A percentile compares a stretch with the other conserved stretches of the same genome.
phyloP scores from a whole-genome alignment of 2,113 vertebrate genomes.

The Opisthocomus hoazin region DNA sequence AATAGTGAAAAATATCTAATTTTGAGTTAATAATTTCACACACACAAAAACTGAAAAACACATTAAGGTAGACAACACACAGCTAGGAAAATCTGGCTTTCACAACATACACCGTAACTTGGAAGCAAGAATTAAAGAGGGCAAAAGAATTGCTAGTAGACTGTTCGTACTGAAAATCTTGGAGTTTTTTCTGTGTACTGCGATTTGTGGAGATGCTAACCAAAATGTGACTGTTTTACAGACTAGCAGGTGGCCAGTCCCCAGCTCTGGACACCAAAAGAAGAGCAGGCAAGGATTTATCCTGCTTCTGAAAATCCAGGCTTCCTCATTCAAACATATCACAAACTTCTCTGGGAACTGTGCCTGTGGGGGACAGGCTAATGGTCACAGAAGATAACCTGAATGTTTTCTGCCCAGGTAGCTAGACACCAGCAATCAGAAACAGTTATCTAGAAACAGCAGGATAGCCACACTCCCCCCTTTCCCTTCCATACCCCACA shows the following conservation, averaged over 20 bases:
- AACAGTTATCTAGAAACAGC: neutral
- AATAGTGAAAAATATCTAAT: neutral
- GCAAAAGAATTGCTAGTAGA: neutral
- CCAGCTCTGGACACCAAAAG: neutral
- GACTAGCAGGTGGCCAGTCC: neutral
- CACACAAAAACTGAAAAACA: neutral
- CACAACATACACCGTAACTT: neutral
- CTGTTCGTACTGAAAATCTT: neutral
- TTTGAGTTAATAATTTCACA: neutral
- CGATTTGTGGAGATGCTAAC: neutral
- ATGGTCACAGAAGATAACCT: neutral
- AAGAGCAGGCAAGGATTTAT: neutral
- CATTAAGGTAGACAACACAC: neutral
- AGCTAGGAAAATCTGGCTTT: neutral
- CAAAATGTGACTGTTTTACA: neutral
- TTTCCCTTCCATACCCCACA: neutral
- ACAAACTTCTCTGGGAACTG: neutral
- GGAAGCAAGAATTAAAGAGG: neutral
- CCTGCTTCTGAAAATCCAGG: neutral
- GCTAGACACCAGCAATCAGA: neutral
- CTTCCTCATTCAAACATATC: neutral
- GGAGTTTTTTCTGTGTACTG: neutral
- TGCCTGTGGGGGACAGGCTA: neutral
- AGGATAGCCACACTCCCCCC: neutral
- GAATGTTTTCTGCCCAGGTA: neutral